These are phyloP conservation scores for Oncorhynchus tshawytscha DNA, from an alignment of 2,113 vertebrate species.

Conservation along the genomic window DNA sequence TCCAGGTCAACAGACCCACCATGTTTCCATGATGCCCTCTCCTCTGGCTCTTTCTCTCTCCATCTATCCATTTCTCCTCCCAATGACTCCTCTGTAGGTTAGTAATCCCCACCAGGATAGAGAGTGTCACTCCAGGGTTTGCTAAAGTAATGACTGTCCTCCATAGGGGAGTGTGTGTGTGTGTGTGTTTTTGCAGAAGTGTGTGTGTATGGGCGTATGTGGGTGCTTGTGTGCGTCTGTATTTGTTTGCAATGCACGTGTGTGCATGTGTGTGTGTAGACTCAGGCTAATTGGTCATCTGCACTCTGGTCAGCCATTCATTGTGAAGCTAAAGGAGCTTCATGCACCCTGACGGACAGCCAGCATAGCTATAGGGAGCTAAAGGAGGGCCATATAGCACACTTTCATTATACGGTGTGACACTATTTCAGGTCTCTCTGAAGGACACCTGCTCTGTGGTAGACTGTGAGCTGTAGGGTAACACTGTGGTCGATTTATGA, in stretches of 20 bases:
- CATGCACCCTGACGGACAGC: background rate
- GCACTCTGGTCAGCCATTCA: slow-evolving; percentile 7
- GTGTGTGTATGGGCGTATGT: too few relatives aligned
- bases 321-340: background rate
- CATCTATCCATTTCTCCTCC: background rate
- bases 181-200: too few relatives aligned
- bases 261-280: background rate
- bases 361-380: too few relatives aligned
- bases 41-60: slow-evolving; percentile 14
- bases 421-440: background rate
- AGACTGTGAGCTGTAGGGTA: background rate
- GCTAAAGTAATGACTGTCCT: background rate
- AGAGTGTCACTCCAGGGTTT: background rate
- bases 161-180: background rate
- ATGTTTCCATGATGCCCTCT: slow-evolving; percentile 4
- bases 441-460: background rate
- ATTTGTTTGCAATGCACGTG: background rate
- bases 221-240: too few relatives aligned
- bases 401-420: background rate
- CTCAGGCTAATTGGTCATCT: slow-evolving; percentile 5
- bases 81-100: background rate
- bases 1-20: slow-evolving; percentile 1
- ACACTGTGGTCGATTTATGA: too few relatives aligned
- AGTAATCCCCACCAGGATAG: background rate
- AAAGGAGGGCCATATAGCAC: background rate